Evolutionary conservation across 2,797 vertebrate species (phyloP), one percentile per base, ranked within the genome.

Genomic region (Chloroceryle amazona): DNA sequence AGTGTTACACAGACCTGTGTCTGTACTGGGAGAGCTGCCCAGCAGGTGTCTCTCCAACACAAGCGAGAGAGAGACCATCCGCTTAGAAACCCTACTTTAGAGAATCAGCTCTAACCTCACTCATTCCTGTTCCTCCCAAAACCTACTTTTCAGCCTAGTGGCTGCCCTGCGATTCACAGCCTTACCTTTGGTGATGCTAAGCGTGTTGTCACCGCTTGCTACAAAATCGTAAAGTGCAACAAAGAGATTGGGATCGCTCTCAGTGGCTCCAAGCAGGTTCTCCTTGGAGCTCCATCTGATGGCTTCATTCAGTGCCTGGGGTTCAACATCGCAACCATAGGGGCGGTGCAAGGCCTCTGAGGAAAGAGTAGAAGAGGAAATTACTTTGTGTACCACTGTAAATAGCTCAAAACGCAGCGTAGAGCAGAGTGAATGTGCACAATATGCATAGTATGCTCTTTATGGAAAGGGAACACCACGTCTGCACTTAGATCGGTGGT

Each of bases 141-240:
- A 7, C 28, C 26, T 28, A 28, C 14, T 28, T n/a, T 46, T 4
- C 54, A 39, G 22, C 37, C 52, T 16, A 10, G 28, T 5, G 35
- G 79, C 41, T 20, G 65, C 57, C 33, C 17, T 4, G 49, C 0
- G 2, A 39, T 1, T 6, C 33, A 33, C 39, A 42, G 25, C 17
- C 94, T 97, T 97, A 99, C 99, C 99, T 99, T 99, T 99, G 54
- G 99, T 99, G 98, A 99, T 99, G 98, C 99, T 99, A 92, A 99
- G 99, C 2, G 99, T 99, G 98, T 99, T 99, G 98, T 99, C 99
- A 89, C 99, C 99, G 37, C 99, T 99, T 96, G 99, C 99, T 63
- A 99, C 99, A 94, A 99, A 99, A 98, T 99, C 99, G 76, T 99
- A 99, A 99, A 99, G 99, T 98, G 99, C 99, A 98, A 99, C 99